Evolutionary conservation across 2,113 vertebrate species (phyloP).

Genomic region (Canis aureus): DNA sequence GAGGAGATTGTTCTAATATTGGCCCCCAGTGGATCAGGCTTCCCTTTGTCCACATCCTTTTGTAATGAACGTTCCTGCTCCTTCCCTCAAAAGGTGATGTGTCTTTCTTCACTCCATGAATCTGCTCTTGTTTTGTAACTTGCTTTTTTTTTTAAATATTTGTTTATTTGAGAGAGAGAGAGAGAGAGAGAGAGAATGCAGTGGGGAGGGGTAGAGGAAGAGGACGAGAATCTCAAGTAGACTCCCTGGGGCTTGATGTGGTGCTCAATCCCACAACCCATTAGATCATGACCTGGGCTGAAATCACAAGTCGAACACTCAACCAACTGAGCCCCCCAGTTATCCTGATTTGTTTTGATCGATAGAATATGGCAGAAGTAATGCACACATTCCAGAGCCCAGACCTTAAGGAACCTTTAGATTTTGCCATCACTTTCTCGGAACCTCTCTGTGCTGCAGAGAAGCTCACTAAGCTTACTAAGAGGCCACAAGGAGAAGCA

Average conservation of each 20-base stretch:
- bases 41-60: neutral
- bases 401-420: neutral
- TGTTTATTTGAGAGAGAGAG: neutral
- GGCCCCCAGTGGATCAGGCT: neutral
- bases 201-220: neutral
- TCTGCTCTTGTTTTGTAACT: neutral
- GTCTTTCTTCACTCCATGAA: neutral
- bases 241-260: neutral
- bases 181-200: neutral
- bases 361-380: neutral
- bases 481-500: neutral
- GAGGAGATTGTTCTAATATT: neutral
- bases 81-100: neutral
- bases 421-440: neutral
- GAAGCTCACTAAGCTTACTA: neutral
- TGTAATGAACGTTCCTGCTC: neutral
- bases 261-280: neutral
- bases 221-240: neutral
- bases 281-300: neutral
- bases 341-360: neutral
- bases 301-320: neutral
- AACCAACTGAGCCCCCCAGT: neutral
- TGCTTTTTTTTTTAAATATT: neutral
- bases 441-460: neutral
- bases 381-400: neutral